Evolutionary conservation across 2,797 vertebrate genomes (phyloP).

Genomic region (Halcyon smyrnensis): DNA sequence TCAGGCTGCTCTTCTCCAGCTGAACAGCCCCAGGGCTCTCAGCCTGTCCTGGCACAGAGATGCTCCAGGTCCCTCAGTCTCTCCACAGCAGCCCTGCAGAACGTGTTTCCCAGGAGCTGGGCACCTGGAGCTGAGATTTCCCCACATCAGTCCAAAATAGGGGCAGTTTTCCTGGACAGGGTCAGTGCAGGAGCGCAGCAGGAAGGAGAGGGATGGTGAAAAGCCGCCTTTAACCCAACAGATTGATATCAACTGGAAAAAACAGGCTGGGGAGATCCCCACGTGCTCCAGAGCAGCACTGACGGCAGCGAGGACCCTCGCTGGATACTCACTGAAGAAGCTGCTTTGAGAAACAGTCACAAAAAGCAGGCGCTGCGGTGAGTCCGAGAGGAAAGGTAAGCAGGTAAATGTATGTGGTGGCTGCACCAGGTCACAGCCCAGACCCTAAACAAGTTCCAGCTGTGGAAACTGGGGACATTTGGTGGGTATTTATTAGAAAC

Average conservation of each 20-base stretch:
- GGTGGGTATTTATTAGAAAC: not conserved
- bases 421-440: not conserved
- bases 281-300: rapidly evolving
- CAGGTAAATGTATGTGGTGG: rapidly evolving
- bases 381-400: not conserved
- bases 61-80: no score
- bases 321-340: not conserved
- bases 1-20: no score
- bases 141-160: no score
- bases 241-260: not conserved
- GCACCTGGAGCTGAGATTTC: no score
- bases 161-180: not conserved
- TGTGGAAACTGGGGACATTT: rapidly evolving
- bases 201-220: not conserved
- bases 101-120: no score
- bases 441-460: not conserved
- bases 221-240: not conserved
- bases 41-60: no score
- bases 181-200: not conserved
- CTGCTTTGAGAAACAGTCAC: not conserved
- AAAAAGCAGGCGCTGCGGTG: rapidly evolving
- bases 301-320: not conserved
- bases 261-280: rapidly evolving
- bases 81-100: no score
- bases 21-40: no score